Base-by-base conservation (phyloP, 37 sponge, comb jelly and placozoan genomes). In the Chondrosia reniformis region DNA sequence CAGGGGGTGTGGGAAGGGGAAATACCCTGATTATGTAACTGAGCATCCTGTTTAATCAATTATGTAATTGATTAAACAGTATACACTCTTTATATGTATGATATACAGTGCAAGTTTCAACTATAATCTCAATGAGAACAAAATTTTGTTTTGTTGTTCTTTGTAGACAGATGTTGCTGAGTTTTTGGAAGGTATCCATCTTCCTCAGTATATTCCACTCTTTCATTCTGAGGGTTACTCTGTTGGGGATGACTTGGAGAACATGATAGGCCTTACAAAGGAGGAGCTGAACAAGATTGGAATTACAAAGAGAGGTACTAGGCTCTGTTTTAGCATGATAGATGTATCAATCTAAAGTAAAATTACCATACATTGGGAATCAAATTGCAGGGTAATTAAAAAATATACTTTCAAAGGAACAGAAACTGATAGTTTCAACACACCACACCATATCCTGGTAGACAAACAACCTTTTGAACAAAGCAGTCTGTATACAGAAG, bases 231-330 rank as follows among this genome's bases (percentile, higher is more conserved):
- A 76, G 40, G 92, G 92, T 9, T 91, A 91, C 74, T 65, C 42
- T 36, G 45, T 44, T 3, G 65, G 63, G 34, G 66, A 63, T 4
- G 92, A 91, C 46, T 32, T 91, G 12, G 83, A 84, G 41, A 84
- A 81, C 44, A 39, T 91, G 55, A 77, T 78, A 40, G 79, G 52
- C 0, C 76, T 91, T 10, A 74, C 39, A 21, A 72, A 76, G 19
- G 38, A 81, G 4, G 81, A 91, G 25, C 49, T 91, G 69, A 76
- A 31, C 5, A 56, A 58, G 21, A 87, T 91, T 73, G 92, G 92
- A 46, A 78, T 91, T 4, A 73, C 43, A 13, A 91, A 78, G 44
- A 80, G 84, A 59, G 92, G 92, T 83, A 39, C 22, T 8, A 12
- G 19, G n/a, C 12, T 15, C 27, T 63, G 19, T 63, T 25, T 12